Evolutionary conservation across 2,113 vertebrate genomes (phyloP).

Genomic region (Xyliphius kryptos): DNA sequence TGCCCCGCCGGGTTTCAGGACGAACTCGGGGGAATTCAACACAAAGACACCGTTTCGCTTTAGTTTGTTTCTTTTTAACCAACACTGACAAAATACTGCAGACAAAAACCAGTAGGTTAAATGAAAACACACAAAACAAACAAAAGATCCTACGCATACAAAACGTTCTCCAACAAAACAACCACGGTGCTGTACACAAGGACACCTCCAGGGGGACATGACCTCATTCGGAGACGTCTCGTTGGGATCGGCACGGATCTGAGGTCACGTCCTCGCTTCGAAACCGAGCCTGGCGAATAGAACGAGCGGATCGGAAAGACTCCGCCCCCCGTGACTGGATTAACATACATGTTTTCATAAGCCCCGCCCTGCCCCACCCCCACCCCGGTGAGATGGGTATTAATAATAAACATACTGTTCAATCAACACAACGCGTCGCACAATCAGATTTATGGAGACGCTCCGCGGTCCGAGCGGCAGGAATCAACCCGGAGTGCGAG

Average conservation of each 20-base stretch:
- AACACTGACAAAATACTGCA: conserved; percentile 18
- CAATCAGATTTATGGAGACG: not conserved
- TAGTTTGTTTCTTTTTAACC: conserved; percentile 12
- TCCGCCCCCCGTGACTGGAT: too few relatives aligned
- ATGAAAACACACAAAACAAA: conserved; percentile 20
- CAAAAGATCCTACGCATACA: conserved; percentile 1
- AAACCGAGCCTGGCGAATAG: too few relatives aligned
- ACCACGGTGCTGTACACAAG: conserved; percentile 8
- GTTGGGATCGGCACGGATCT: too few relatives aligned
- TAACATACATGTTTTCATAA: too few relatives aligned
- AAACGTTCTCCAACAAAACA: conserved; percentile 28
- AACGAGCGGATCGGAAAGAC: too few relatives aligned
- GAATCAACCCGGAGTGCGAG: not conserved
- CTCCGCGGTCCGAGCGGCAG: too few relatives aligned
- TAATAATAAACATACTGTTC: not conserved
- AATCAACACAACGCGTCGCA: not conserved
- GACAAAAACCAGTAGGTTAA: conserved; percentile 14
- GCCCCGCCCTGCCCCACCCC: not conserved
- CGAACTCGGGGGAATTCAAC: conserved; percentile 33
- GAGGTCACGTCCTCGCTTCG: too few relatives aligned
- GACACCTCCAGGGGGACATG: too few relatives aligned
- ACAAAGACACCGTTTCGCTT: conserved; percentile 23
- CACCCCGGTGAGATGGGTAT: not conserved
- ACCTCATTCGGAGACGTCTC: too few relatives aligned
- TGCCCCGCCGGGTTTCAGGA: conserved; percentile 36